Base-by-base conservation (phyloP, 1,140 invertebrate species). In the Papilio helenus region DNA sequence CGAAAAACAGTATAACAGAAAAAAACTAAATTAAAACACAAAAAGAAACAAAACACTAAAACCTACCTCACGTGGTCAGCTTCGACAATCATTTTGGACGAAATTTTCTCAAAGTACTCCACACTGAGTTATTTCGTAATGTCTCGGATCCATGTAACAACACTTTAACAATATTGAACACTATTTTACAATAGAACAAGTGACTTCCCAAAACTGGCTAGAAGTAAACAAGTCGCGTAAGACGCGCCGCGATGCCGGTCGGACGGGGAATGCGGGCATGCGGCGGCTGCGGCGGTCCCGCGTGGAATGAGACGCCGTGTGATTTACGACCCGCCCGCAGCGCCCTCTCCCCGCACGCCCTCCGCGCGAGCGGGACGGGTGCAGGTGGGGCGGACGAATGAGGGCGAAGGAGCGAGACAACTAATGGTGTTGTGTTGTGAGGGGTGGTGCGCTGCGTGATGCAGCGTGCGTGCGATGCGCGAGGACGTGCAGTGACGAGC, bases 241-340 rank as follows among this genome's bases (percentile, higher is more conserved):
- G 93, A 94, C 91, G 89, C 90, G 90, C 86, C 92, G 87, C 87
- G 84, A 86, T 80, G 87, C 84, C 92, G 89, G 89, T 88, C 91
- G 89, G 80, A 80, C 88, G 88, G 89, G 91, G 93, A 93, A 89
- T 93, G 92, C 88, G 89, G 86, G 86, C 91, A 92, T 92, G 92
- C 93, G 87, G 91, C 90, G 88, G 86, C 89, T 86, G 90, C 94
- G 90, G 91, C 90, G 89, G 90, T 92, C 92, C 92, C 93, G 93
- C 93, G 92, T 93, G 93, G 93, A 94, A 94, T 94, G 93, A 94
- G 92, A 92, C 85, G 85, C 89, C 90, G 90, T 92, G 92, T 93
- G 93, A 94, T 94, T 95, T 94, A 94, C 92, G 93, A 93, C 91
- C 92, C 92, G 92, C 90, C 93, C 92, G 94, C 93, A 94, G 89